Conservation (phyloP, 2,113 vertebrate genomes). For the Toxostoma redivivum region DNA sequence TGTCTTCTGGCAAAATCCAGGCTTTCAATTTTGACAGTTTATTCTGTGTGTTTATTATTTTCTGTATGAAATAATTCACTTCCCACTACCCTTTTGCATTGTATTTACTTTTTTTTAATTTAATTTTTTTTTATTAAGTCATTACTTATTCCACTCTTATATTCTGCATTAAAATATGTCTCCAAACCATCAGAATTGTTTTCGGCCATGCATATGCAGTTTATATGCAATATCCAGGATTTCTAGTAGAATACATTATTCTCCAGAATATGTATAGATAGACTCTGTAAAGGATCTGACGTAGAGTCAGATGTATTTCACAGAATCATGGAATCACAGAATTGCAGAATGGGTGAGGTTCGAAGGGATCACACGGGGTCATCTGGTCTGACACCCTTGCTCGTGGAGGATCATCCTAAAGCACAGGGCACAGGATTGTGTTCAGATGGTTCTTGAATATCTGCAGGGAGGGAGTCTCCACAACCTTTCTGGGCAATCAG, state of each 20-base stretch:
- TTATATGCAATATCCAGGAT: not conserved
- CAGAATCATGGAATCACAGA: not conserved
- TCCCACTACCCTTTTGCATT: not conserved
- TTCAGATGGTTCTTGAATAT: not conserved
- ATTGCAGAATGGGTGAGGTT: not conserved
- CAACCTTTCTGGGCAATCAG: not conserved
- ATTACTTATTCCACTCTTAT: not conserved
- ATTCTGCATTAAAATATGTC: not conserved
- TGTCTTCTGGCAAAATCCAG: not conserved
- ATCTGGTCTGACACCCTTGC: not conserved
- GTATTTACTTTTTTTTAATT: not conserved
- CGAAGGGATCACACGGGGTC: rapidly evolving
- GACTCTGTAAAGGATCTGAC: not conserved
- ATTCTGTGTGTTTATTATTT: not conserved
- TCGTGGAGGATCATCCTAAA: too few species aligned
- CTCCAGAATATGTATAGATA: not conserved
- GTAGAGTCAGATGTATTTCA: not conserved
- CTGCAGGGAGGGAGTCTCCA: not conserved
- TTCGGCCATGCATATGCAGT: not conserved
- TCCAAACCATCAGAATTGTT: not conserved
- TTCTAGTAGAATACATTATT: not conserved
- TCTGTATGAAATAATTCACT: not conserved
- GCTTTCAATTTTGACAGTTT: not conserved
- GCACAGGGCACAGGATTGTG: too few species aligned
- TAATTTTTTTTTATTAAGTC: not conserved